Conservation (phyloP, 2,888 invertebrate species). For the Oegoconia quadripuncta region DNA sequence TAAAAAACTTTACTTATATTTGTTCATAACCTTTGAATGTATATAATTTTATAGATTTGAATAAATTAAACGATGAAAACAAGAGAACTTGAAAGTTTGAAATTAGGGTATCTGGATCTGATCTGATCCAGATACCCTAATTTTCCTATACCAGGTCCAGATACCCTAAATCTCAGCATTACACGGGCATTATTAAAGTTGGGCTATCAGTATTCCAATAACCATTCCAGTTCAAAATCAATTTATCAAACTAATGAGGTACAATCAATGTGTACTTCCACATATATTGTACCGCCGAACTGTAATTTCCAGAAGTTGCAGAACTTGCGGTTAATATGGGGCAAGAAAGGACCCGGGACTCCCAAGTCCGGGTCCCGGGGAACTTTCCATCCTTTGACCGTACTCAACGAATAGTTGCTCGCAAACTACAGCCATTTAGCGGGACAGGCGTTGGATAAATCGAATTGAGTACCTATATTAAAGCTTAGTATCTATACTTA, state of each 20-base stretch:
- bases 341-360: slow-evolving; percentile 21
- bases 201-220: too few species aligned
- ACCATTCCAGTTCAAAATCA: too few species aligned
- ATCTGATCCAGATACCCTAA: neutral
- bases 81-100: neutral
- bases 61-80: neutral
- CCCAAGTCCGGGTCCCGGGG: slow-evolving; percentile 15
- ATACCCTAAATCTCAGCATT: too few species aligned
- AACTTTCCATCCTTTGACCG: slow-evolving; percentile 31
- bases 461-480: slow-evolving; percentile 25
- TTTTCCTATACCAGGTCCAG: too few species aligned
- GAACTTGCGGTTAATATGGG: slow-evolving; percentile 27
- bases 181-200: too few species aligned
- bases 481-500: too few species aligned
- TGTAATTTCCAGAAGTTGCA: neutral
- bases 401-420: slow-evolving; percentile 40
- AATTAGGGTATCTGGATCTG: neutral
- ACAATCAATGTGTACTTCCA: neutral
- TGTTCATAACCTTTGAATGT: neutral
- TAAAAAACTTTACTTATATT: neutral
- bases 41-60: neutral
- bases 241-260: too few species aligned
- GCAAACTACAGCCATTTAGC: slow-evolving; percentile 35
- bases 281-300: neutral
- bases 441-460: slow-evolving; percentile 31